phyloP scores from a whole-genome alignment of 2,797 vertebrate genomes.

The Myoxocephalus aenaeus region DNA sequence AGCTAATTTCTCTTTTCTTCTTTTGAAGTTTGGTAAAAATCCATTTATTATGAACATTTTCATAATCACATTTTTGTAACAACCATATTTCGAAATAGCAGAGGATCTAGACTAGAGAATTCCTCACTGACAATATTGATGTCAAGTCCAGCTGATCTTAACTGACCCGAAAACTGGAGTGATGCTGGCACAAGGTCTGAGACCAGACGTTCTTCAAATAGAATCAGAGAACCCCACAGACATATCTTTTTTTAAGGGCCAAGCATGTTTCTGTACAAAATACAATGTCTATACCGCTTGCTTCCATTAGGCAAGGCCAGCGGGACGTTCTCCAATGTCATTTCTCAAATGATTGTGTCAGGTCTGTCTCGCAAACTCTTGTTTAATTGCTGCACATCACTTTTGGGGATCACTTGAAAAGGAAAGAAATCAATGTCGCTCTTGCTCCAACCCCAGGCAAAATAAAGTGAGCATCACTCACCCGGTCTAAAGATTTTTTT shows the following conservation, averaged over 20 bases:
- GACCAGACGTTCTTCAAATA: slow-evolving; percentile 69
- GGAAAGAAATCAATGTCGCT: slow-evolving; percentile 68
- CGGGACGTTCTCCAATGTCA: slow-evolving; percentile 56
- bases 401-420: slow-evolving; percentile 65
- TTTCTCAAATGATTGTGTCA: slow-evolving; percentile 77
- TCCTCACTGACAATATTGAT: slow-evolving; percentile 57
- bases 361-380: slow-evolving; percentile 57
- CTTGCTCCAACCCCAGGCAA: slow-evolving; percentile 34
- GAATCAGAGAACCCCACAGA: slow-evolving; percentile 66
- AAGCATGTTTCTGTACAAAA: slow-evolving; percentile 68
- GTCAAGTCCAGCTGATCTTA: slow-evolving; percentile 56
- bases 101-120: slow-evolving; percentile 44
- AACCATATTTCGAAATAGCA: slow-evolving; percentile 32
- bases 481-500: slow-evolving; percentile 12
- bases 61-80: neutral
- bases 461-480: slow-evolving; percentile 54
- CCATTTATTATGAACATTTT: no score
- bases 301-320: slow-evolving; percentile 65
- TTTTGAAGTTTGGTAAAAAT: neutral
- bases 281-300: slow-evolving; percentile 66
- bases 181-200: slow-evolving; percentile 53
- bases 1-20: neutral
- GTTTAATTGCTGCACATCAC: slow-evolving; percentile 73
- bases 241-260: slow-evolving; percentile 65
- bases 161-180: slow-evolving; percentile 67